Conservation (phyloP, 2,797 vertebrate species). For the Acrossocheilus fasciatus region DNA sequence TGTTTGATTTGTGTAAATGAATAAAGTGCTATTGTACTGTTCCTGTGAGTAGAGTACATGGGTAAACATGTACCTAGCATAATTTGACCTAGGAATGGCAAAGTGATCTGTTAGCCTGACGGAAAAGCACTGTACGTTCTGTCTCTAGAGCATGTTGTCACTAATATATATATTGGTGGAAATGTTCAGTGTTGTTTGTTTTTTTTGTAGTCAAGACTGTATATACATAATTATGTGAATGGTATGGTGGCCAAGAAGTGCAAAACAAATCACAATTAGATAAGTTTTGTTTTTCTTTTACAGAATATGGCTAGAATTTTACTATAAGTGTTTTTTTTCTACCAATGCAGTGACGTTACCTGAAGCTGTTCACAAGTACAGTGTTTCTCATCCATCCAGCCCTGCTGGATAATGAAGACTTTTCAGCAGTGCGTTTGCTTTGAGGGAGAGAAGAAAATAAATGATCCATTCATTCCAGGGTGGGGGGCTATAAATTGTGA, state of each 20-base stretch:
- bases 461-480: not conserved
- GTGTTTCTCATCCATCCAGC: slow-evolving; percentile 1
- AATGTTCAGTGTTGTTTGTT: not conserved
- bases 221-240: not conserved
- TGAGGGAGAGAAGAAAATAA: slow-evolving; percentile 30
- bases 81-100: slow-evolving; percentile 23
- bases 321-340: too few species aligned
- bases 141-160: not conserved
- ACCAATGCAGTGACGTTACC: not conserved
- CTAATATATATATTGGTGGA: not conserved
- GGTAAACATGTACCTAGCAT: not conserved
- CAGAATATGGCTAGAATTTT: not conserved
- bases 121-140: not conserved
- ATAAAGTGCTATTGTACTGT: slow-evolving; percentile 2
- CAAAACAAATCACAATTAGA: not conserved
- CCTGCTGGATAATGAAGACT: slow-evolving; percentile 16
- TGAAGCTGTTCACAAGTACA: slow-evolving; percentile 17
- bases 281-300: not conserved
- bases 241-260: too few species aligned
- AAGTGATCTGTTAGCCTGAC: slow-evolving; percentile 1
- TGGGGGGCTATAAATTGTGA: slow-evolving; percentile 7
- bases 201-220: slow-evolving; percentile 33
- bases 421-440: slow-evolving; percentile 24
- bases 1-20: not conserved
- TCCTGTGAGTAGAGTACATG: not conserved